phyloP scores from a whole-genome alignment of 2,888 invertebrate species.

The Hirtodrosophila trivittata region DNA sequence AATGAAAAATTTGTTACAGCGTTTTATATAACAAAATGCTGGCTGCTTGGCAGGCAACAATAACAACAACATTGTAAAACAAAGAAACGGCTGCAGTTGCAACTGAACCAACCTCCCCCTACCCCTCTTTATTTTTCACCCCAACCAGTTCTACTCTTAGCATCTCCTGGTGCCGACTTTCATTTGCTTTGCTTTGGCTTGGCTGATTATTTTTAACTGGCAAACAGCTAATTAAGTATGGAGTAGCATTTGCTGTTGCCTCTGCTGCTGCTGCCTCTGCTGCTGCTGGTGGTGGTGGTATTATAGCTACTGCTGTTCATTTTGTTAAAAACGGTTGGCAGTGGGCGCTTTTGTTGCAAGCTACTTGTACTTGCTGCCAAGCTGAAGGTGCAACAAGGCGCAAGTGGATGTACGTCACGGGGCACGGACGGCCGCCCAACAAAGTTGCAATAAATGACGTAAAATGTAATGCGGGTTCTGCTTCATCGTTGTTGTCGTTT shows the following conservation, averaged over 20 bases:
- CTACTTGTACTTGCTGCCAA: slow-evolving; percentile 3
- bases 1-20: slow-evolving; percentile 77
- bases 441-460: slow-evolving; percentile 80
- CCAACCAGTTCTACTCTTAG: slow-evolving; percentile 43
- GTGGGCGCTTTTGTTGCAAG: not conserved
- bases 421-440: slow-evolving; percentile 47
- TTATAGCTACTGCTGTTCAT: not conserved
- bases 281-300: slow-evolving; percentile 1
- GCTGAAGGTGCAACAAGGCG: slow-evolving; percentile 54
- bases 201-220: slow-evolving; percentile 79
- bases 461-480: slow-evolving; percentile 65
- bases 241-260: slow-evolving; percentile 65
- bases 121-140: slow-evolving; percentile 3
- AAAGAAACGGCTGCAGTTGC: slow-evolving; percentile 48
- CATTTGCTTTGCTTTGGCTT: slow-evolving; percentile 76
- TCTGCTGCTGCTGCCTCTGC: slow-evolving; percentile 26
- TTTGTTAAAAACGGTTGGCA: too few relatives aligned
- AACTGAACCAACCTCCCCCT: slow-evolving; percentile 2
- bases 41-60: slow-evolving; percentile 49
- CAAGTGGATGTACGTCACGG: slow-evolving; percentile 41
- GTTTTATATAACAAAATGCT: slow-evolving; percentile 77
- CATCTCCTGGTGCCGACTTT: slow-evolving; percentile 68
- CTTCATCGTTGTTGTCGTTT: slow-evolving; percentile 42
- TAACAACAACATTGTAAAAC: slow-evolving; percentile 66
- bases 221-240: slow-evolving; percentile 80